phyloP scores from a whole-genome alignment of 2,797 vertebrate species.

The Myotis daubentonii region DNA sequence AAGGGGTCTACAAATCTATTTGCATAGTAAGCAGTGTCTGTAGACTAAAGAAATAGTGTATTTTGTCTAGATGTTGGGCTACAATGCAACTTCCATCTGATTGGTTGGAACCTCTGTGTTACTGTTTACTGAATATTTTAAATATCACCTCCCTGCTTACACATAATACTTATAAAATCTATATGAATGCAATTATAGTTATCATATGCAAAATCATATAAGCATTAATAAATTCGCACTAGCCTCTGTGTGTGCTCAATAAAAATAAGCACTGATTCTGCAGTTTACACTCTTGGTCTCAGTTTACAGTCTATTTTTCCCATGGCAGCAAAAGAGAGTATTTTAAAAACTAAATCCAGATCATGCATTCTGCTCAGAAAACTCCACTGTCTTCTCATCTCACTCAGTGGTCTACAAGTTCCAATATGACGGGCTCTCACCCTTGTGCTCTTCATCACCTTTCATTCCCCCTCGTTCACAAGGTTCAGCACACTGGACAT shows the following conservation, averaged over 20 bases:
- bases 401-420: background rate
- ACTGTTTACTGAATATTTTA: background rate
- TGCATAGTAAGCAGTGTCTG: background rate
- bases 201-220: background rate
- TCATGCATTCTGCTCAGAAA: background rate
- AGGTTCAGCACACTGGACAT: background rate
- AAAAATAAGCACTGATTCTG: background rate
- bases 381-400: background rate
- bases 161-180: background rate
- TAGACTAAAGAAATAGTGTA: background rate
- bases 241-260: background rate
- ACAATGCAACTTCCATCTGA: background rate
- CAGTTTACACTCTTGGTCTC: background rate
- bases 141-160: background rate
- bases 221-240: background rate
- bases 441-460: background rate
- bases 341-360: background rate
- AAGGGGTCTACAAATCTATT: background rate
- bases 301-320: background rate
- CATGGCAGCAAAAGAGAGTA: background rate
- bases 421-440: background rate
- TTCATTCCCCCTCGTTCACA: background rate
- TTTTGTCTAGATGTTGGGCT: background rate
- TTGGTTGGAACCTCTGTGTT: background rate
- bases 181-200: background rate